These are phyloP conservation scores for Callosobruchus maculatus DNA, from an alignment of 2,888 invertebrate species.

Conservation along the genomic window DNA sequence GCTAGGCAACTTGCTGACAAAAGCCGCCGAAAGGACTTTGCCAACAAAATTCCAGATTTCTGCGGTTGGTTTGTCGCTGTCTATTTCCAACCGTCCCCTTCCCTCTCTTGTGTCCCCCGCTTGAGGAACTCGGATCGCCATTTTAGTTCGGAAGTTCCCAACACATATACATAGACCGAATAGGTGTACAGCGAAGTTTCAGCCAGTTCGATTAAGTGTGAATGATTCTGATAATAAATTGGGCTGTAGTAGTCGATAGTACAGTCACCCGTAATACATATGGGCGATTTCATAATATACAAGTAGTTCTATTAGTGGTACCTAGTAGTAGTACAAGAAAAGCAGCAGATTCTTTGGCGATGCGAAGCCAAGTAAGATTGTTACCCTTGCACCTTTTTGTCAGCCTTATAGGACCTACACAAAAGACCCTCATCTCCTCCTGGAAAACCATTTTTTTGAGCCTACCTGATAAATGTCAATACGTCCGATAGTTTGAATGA, in stretches of 20 bases:
- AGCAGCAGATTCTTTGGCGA: too few species aligned
- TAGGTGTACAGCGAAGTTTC: not conserved
- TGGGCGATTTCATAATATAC: too few species aligned
- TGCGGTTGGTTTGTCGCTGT: not conserved
- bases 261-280: not conserved
- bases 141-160: not conserved
- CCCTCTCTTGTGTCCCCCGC: not conserved
- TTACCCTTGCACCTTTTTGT: too few species aligned
- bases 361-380: too few species aligned
- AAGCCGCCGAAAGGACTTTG: slow-evolving; percentile 2
- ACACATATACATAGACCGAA: not conserved
- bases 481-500: too few species aligned
- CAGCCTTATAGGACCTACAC: too few species aligned
- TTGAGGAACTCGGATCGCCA: not conserved
- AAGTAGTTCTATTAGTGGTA: too few species aligned
- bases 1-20: not conserved
- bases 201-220: not conserved
- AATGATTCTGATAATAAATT: not conserved
- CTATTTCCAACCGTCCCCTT: not conserved
- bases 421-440: too few species aligned
- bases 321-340: too few species aligned
- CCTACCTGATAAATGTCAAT: too few species aligned
- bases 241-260: not conserved
- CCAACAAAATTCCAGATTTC: not conserved
- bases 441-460: too few species aligned